Evolutionary conservation across 2,888 invertebrate genomes (phyloP).

Genomic region (Drosophila histrio): DNA sequence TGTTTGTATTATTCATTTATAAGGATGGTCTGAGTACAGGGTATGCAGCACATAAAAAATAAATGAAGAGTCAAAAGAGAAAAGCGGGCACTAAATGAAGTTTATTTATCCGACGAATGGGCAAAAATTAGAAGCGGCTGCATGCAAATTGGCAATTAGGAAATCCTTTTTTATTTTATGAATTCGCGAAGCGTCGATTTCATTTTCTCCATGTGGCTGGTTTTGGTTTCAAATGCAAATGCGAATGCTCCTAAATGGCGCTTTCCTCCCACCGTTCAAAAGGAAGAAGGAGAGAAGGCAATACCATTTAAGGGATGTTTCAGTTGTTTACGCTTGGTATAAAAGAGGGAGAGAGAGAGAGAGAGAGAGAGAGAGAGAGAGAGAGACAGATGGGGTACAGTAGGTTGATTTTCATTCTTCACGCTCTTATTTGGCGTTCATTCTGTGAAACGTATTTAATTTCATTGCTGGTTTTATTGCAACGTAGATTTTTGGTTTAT

Average conservation of each 20-base stretch:
- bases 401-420: slow-evolving; percentile 30
- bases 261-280: background rate
- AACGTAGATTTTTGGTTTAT: slow-evolving; percentile 40
- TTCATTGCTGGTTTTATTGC: slow-evolving; percentile 55
- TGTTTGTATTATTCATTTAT: background rate
- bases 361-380: background rate
- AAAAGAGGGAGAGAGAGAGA: background rate
- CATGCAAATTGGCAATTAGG: slow-evolving; percentile 81
- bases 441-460: slow-evolving; percentile 62
- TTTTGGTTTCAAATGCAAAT: slow-evolving; percentile 62
- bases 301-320: slow-evolving; percentile 50
- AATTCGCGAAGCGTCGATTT: slow-evolving; percentile 57
- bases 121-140: slow-evolving; percentile 72
- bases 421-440: slow-evolving; percentile 54
- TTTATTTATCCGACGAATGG: slow-evolving; percentile 73
- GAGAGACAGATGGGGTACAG: background rate
- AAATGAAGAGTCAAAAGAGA: slow-evolving; percentile 10
- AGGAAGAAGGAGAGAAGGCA: background rate
- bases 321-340: slow-evolving; percentile 3
- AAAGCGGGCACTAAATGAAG: slow-evolving; percentile 49
- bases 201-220: slow-evolving; percentile 51
- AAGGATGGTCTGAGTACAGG: background rate
- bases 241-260: slow-evolving; percentile 36
- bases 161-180: slow-evolving; percentile 70
- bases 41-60: slow-evolving; percentile 2